Percentiles rank a stretch among this genome's conserved stretches.
phyloP scores from a whole-genome alignment of 2,888 invertebrate genomes.

The Caenorhabditis becei region DNA sequence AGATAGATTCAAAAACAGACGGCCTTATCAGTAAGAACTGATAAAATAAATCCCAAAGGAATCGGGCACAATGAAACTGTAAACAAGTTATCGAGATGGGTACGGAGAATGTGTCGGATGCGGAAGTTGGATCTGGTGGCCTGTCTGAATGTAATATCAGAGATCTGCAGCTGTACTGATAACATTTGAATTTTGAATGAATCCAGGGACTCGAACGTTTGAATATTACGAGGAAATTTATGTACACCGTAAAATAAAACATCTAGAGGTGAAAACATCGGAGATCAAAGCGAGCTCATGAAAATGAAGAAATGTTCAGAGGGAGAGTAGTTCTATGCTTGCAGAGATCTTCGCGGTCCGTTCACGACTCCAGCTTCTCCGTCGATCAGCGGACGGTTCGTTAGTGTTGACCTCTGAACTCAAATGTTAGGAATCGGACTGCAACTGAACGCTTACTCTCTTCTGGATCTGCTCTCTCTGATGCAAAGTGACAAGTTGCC shows the following conservation, averaged over 20 bases:
- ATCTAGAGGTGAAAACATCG: conserved; percentile 18
- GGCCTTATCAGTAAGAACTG: too few species aligned
- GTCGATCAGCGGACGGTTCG: conserved; percentile 60
- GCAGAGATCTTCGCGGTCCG: conserved; percentile 41
- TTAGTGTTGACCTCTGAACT: conserved; percentile 59
- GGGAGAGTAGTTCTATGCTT: conserved; percentile 6
- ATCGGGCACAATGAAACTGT: too few species aligned
- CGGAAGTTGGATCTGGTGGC: too few species aligned
- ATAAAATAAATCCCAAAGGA: too few species aligned
- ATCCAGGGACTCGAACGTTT: neutral
- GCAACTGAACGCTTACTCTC: too few species aligned
- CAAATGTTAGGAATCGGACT: neutral
- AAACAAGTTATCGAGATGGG: too few species aligned
- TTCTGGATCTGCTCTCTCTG: conserved; percentile 65
- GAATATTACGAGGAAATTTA: conserved; percentile 18
- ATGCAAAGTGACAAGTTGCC: conserved; percentile 69
- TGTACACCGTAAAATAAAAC: conserved; percentile 47
- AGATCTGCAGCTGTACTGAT: too few species aligned
- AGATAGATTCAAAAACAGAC: too few species aligned
- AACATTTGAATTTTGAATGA: too few species aligned
- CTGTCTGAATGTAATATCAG: too few species aligned
- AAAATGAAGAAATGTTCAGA: conserved; percentile 2
- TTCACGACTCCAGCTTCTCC: conserved; percentile 31
- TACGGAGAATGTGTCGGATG: too few species aligned
- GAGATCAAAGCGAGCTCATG: conserved; percentile 52